Evolutionary conservation across 2,888 invertebrate species (phyloP), one percentile per base, ranked within the genome.

Genomic region (Apomyelois bistriatella): DNA sequence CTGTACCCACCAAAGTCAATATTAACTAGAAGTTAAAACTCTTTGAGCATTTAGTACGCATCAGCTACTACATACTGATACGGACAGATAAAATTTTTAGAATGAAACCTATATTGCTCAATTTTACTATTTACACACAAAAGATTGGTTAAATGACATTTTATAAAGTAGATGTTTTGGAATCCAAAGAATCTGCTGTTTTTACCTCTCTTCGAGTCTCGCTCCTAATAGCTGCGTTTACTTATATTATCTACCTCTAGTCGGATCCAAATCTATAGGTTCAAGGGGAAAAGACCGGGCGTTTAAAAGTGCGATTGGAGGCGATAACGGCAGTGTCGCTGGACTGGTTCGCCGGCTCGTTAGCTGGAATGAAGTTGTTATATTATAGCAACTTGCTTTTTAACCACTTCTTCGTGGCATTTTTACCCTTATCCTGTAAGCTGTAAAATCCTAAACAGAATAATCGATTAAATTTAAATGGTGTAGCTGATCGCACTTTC

Each of bases 281-380:
- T 15, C 43, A 43, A 13, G 13, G 30, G 46, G 46, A 32, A 16
- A 32, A 32, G 3, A 32, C 15, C 46, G 13, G 58, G 37, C 42
- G 53, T 58, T 56, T 58, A 32, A 54, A 53, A 53, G 55, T 55
- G 56, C 56, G 59, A 57, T 60, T 56, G 22, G 66, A 63, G 65
- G 58, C 54, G 65, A 65, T 68, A 66, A 65, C 65, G 65, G 59
- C 53, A 56, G 56, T 54, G 58, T 62, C 57, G 64, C 61, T 59
- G 57, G 66, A 59, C 58, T 56, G 57, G 58, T 58, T 58, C 57
- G 58, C 50, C 30, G 51, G 72, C 76, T 84, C 76, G 84, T 87
- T 86, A 85, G 81, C 81, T 76, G 76, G 79, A 72, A 88, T 88
- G 84, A 87, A 87, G 89, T 84, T 87, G 89, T 89, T 82, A 84